These are phyloP conservation scores for Thera britannica DNA, from an alignment of 2,888 invertebrate species.

Conservation along the genomic window DNA sequence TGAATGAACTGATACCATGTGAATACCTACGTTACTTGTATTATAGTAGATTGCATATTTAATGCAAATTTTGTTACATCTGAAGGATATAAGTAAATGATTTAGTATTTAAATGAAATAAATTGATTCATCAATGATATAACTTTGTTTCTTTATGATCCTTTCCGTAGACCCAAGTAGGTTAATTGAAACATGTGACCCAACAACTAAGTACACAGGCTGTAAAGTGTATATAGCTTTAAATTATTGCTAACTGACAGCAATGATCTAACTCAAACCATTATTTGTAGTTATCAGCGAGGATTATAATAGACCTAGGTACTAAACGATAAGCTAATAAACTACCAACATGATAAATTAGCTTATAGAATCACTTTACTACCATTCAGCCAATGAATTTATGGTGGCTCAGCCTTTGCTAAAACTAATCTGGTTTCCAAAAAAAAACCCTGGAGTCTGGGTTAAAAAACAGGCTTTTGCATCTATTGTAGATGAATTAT, in stretches of 20 bases:
- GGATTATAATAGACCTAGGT: not conserved
- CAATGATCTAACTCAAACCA: not conserved
- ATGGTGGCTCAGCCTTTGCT: not conserved
- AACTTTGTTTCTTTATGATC: constrained; percentile 47
- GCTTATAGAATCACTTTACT: not conserved
- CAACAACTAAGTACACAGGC: not conserved
- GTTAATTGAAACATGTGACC: constrained; percentile 15
- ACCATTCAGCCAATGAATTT: not conserved
- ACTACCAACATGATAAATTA: not conserved
- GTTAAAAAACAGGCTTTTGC: no score
- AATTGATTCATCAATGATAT: constrained; percentile 58
- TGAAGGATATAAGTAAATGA: constrained; percentile 61
- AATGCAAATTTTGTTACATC: constrained; percentile 64
- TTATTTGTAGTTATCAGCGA: not conserved
- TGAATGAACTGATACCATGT: constrained; percentile 72
- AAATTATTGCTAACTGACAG: constrained; percentile 5
- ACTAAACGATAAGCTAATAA: not conserved
- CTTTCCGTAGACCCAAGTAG: constrained; percentile 26
- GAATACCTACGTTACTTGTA: constrained; percentile 58
- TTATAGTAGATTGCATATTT: constrained; percentile 60
- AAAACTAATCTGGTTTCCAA: no score
- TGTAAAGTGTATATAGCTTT: not conserved
- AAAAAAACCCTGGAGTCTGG: no score
- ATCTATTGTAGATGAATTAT: no score
- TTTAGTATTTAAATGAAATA: constrained; percentile 67